Evolutionary conservation across 2,888 invertebrate genomes (phyloP).

Genomic region (Hartigia nigra): DNA sequence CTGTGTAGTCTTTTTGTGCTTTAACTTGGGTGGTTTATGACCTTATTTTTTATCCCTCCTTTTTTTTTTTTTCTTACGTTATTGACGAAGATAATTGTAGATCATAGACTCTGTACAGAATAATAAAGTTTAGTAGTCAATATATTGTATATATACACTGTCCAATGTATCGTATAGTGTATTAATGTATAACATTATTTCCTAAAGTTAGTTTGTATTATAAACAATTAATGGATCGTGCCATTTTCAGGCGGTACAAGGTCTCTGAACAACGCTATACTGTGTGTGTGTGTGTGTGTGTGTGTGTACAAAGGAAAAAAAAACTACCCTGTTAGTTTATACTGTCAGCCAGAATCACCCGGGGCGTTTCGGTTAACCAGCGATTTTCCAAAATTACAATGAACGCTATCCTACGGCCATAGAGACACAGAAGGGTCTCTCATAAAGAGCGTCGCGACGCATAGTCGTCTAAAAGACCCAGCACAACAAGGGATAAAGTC

Average conservation of each 20-base stretch:
- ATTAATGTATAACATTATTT: too few relatives aligned
- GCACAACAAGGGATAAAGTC: background rate
- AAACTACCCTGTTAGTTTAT: background rate
- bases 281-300: too few relatives aligned
- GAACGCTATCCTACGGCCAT: background rate
- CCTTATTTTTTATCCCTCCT: background rate
- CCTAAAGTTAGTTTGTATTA: too few relatives aligned
- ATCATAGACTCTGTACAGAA: background rate
- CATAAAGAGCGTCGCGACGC: background rate
- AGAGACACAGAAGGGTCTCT: background rate
- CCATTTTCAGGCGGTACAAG: background rate
- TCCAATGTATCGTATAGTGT: too few relatives aligned
- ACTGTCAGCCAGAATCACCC: background rate
- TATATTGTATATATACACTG: too few relatives aligned
- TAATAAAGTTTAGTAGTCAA: background rate
- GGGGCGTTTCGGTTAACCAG: background rate
- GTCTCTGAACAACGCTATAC: background rate
- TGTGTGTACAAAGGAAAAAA: background rate
- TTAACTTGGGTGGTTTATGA: background rate
- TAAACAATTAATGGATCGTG: background rate
- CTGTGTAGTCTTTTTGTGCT: too few relatives aligned
- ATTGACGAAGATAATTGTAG: background rate
- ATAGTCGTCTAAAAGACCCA: too few relatives aligned
- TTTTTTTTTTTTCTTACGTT: background rate
- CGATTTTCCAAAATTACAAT: background rate